A percentile compares a stretch with the other conserved stretches of the same genome.
phyloP scores from a whole-genome alignment of 2,113 vertebrate genomes.

The Lycaon pictus region DNA sequence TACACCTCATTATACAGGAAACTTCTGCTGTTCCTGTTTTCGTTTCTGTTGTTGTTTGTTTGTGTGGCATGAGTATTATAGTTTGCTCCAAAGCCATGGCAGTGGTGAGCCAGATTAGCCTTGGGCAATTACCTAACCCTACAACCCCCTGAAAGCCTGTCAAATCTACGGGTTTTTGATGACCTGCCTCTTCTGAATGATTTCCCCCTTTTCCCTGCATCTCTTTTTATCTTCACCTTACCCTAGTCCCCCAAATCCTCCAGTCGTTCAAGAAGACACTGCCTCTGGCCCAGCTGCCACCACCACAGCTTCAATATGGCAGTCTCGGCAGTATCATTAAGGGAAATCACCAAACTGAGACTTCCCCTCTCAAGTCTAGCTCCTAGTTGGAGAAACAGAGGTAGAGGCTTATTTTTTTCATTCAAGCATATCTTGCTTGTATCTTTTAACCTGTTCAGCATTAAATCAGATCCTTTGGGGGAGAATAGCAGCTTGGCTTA shows the following conservation, averaged over 20 bases:
- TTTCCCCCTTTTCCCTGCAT: background rate
- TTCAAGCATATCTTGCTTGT: background rate
- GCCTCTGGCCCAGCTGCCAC: background rate
- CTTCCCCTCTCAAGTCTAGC: background rate
- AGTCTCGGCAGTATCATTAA: background rate
- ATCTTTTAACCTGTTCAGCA: slow-evolving; percentile 17
- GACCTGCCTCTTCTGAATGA: background rate
- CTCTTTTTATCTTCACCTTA: background rate
- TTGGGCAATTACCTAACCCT: background rate
- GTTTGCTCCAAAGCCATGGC: background rate
- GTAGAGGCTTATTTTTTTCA: background rate
- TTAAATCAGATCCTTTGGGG: slow-evolving; percentile 3
- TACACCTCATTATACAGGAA: background rate
- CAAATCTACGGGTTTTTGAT: background rate
- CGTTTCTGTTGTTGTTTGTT: background rate
- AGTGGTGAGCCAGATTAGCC: background rate
- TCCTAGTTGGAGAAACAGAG: background rate
- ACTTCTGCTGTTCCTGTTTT: background rate
- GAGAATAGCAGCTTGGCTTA: background rate
- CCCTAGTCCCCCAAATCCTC: background rate
- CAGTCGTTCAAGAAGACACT: background rate
- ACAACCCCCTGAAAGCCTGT: background rate
- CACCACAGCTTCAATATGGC: background rate
- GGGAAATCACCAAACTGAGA: background rate
- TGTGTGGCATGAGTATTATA: background rate